Evolutionary conservation across 1,140 invertebrate species (phyloP), one percentile per base, ranked within the genome.

Genomic region (Drosophila parvula): DNA sequence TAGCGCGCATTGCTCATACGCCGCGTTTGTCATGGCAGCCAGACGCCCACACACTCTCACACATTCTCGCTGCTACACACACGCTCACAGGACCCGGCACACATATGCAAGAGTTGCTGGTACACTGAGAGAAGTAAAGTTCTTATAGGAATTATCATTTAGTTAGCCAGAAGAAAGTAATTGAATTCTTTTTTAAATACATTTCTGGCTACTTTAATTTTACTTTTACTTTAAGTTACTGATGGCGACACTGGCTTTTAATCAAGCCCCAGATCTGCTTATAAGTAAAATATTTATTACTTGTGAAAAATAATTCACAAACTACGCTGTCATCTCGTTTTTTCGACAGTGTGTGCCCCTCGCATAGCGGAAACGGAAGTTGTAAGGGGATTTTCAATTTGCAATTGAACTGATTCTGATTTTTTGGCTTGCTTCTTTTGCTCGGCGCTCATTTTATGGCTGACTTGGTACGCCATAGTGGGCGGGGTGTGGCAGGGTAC

Each of bases 311-410:
- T 1, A 16, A 6, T 11, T 5, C 0, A 0, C 18, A 0, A 18
- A 18, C 18, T 18, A 50, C 16, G 10, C 16, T 14, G 12, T 32
- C 18, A 6, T 4, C 43, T 28, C 36, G 12, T 43, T 18, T 70
- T 51, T 60, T 9, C 40, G 28, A 27, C 45, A 70, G 74, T 43
- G 61, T n/a, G n/a, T 14, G 18, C 30, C 47, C 45, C 67, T 83
- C 60, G 75, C 70, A 69, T 78, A 74, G 78, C 84, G 84, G 84
- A 89, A 89, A 79, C 84, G 84, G 84, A 89, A 89, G 84, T 89
- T 89, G 84, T 89, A 89, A 89, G 84, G 85, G 84, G 84, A 89
- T 89, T 89, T 89, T 89, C 84, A 89, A 89, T 89, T 89, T 89
- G 84, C 84, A 89, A 89, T 89, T 84, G 84, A 88, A 88, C 84